A percentile compares a stretch with the other conserved stretches of the same genome.
These are phyloP conservation scores for Diaperis boleti DNA, from an alignment of 2,888 invertebrate genomes.

Conservation along the genomic window DNA sequence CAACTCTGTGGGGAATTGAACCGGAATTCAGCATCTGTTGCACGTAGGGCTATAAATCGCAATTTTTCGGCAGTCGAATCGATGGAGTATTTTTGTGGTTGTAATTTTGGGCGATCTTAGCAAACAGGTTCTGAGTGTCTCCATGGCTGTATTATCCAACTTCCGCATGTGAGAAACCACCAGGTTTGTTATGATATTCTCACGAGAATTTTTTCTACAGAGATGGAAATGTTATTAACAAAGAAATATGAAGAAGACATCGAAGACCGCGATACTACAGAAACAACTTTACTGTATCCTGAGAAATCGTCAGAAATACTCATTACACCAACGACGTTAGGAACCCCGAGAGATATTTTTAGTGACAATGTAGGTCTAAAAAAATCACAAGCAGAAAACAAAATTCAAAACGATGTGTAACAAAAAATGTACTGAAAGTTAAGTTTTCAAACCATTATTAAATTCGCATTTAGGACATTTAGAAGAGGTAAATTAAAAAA, in stretches of 20 bases:
- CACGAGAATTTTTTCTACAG: slow-evolving; percentile 20
- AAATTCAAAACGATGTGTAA: slow-evolving; percentile 44
- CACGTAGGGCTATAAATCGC: too few species aligned
- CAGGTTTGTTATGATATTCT: neutral
- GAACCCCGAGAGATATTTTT: slow-evolving; percentile 43
- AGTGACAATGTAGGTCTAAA: slow-evolving; percentile 46
- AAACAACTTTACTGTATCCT: slow-evolving; percentile 69
- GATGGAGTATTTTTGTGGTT: too few species aligned
- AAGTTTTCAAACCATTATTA: slow-evolving; percentile 15
- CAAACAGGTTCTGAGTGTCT: neutral
- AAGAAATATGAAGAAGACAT: slow-evolving; percentile 49
- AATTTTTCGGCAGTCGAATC: too few species aligned
- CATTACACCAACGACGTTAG: slow-evolving; percentile 60
- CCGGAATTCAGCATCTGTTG: too few species aligned
- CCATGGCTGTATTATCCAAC: neutral
- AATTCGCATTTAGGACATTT: slow-evolving; percentile 23
- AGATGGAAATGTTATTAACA: neutral
- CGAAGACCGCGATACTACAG: slow-evolving; percentile 63
- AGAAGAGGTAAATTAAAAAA: slow-evolving; percentile 44
- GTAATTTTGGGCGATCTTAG: too few species aligned
- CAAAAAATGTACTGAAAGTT: slow-evolving; percentile 10
- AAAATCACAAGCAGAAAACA: slow-evolving; percentile 44
- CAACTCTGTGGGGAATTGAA: too few species aligned
- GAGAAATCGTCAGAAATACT: slow-evolving; percentile 67
- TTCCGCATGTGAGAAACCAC: neutral